Conservation (phyloP, 1,140 invertebrate species). For the Lutraria rhynchaena region DNA sequence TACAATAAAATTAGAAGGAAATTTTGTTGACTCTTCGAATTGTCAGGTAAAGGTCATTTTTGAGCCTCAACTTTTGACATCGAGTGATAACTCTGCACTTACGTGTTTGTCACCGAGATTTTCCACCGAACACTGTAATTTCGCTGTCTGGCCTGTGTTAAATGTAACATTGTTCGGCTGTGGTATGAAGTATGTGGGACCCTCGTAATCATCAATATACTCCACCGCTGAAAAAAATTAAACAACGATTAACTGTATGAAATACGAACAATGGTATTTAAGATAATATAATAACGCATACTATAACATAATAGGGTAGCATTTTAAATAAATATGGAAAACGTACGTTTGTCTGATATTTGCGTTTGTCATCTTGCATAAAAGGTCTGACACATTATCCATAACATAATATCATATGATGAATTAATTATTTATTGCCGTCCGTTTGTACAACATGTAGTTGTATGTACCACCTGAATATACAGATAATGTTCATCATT, state of each 20-base stretch:
- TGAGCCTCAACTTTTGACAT: not conserved
- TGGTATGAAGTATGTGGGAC: conserved; percentile 60
- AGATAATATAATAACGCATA: not conserved
- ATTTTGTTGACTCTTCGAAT: too few relatives aligned
- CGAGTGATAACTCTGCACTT: conserved; percentile 30
- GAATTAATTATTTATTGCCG: too few relatives aligned
- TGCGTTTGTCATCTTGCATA: too few relatives aligned
- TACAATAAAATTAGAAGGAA: too few relatives aligned
- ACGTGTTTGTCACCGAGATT: conserved; percentile 67
- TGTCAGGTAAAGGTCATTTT: too few relatives aligned
- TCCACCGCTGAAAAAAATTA: conserved; percentile 34
- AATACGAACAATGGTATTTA: not conserved
- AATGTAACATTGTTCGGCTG: conserved; percentile 64
- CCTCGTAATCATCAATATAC: conserved; percentile 24
- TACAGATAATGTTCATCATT: too few relatives aligned
- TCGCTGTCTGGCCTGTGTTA: conserved; percentile 61
- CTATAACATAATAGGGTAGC: not conserved
- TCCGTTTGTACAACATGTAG: too few relatives aligned
- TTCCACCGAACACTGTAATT: conserved; percentile 63
- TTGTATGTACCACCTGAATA: too few relatives aligned
- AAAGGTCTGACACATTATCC: too few relatives aligned
- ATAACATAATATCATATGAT: too few relatives aligned
- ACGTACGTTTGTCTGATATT: too few relatives aligned
- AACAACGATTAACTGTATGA: not conserved
- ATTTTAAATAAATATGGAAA: not conserved